These are phyloP conservation scores for Heliconius himera DNA, from an alignment of 1,140 invertebrate species.

Conservation along the genomic window DNA sequence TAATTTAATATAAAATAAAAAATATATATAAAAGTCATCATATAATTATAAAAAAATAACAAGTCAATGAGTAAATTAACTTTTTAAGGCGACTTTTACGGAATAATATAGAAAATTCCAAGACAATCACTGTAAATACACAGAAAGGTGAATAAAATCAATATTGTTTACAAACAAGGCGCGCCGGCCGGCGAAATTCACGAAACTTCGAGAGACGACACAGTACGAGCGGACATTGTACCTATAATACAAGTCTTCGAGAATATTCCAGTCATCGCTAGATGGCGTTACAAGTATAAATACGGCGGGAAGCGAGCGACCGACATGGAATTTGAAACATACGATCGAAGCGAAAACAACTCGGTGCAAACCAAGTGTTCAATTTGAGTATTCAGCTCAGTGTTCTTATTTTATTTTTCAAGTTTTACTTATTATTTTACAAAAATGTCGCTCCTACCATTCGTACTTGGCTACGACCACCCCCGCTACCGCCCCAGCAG, in stretches of 20 bases:
- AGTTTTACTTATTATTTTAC: slow-evolving; percentile 18
- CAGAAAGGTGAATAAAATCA: slow-evolving; percentile 1
- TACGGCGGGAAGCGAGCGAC: slow-evolving; percentile 27
- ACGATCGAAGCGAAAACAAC: slow-evolving; percentile 46
- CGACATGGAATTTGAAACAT: slow-evolving; percentile 45
- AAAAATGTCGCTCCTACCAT: slow-evolving; percentile 67
- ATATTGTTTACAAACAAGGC: slow-evolving; percentile 24
- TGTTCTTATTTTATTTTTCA: background rate
- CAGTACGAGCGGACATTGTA: slow-evolving; percentile 14
- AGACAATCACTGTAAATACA: background rate
- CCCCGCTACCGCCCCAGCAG: slow-evolving; percentile 78
- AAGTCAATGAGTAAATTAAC: background rate
- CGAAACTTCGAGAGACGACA: slow-evolving; percentile 30
- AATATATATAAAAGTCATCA: background rate
- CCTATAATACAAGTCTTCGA: slow-evolving; percentile 38
- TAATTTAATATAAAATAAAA: too few species aligned
- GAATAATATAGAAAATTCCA: background rate
- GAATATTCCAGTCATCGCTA: slow-evolving; percentile 61
- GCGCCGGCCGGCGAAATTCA: slow-evolving; percentile 39
- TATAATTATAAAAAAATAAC: background rate
- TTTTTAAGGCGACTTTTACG: background rate
- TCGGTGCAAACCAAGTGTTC: slow-evolving; percentile 21
- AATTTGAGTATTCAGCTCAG: slow-evolving; percentile 18
- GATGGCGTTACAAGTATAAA: slow-evolving; percentile 64
- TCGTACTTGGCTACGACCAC: slow-evolving; percentile 54